Conservation (phyloP, 2,797 vertebrate species). For the Rhinoraja longicauda region DNA sequence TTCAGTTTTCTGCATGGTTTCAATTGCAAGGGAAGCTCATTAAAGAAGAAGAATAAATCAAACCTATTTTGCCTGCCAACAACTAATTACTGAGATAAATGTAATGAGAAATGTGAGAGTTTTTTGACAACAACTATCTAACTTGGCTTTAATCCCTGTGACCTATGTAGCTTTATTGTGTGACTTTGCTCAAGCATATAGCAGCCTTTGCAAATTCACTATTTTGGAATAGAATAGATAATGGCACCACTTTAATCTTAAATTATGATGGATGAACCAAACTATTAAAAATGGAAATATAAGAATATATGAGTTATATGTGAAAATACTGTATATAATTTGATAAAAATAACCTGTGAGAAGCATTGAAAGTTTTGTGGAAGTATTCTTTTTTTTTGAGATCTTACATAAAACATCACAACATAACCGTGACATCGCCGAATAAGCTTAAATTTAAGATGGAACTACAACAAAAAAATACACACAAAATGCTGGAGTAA, state of each 20-base stretch:
- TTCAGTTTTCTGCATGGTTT: slow-evolving; percentile 2
- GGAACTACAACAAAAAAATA: too few species aligned
- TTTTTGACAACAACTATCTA: not conserved
- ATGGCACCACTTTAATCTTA: not conserved
- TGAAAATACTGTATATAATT: not conserved
- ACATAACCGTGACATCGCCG: not conserved
- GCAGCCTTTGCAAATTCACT: not conserved
- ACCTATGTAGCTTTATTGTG: not conserved
- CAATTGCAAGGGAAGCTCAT: not conserved
- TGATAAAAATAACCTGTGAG: not conserved
- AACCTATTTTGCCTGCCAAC: not conserved
- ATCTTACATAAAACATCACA: not conserved
- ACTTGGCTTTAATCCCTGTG: not conserved
- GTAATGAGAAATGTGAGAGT: not conserved
- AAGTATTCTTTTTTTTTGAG: not conserved
- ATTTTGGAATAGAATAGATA: not conserved
- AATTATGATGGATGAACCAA: not conserved
- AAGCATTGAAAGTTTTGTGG: not conserved
- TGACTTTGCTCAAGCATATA: not conserved
- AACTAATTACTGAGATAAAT: not conserved
- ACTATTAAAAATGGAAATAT: not conserved
- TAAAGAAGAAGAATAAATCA: slow-evolving; percentile 2
- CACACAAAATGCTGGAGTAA: too few species aligned
- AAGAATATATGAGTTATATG: not conserved
- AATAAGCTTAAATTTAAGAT: not conserved